A percentile compares a stretch with the other conserved stretches of the same genome.
phyloP scores from a whole-genome alignment of 2,888 invertebrate genomes.

The Xiphydria camelus region DNA sequence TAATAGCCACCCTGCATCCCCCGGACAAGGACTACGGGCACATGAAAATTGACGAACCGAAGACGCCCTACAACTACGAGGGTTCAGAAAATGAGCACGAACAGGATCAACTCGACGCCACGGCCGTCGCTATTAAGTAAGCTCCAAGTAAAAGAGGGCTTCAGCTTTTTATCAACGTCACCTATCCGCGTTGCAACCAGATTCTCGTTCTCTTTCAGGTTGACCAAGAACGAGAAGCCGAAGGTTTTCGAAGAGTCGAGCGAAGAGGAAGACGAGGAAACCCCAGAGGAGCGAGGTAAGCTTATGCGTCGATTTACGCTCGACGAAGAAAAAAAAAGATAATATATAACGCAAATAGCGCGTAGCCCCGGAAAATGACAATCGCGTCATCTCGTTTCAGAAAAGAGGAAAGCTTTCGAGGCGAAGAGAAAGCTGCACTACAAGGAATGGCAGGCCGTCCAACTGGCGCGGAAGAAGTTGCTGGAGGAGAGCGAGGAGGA shows the following conservation, averaged over 20 bases:
- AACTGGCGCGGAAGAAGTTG: conserved; percentile 87
- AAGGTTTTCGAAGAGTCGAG: conserved; percentile 57
- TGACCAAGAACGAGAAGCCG: conserved; percentile 57
- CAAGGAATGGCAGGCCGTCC: conserved; percentile 95
- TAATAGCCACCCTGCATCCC: conserved; percentile 96
- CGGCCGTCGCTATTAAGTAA: conserved; percentile 77
- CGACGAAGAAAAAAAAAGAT: too few species aligned
- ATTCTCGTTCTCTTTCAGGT: conserved; percentile 40
- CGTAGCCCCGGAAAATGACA: not conserved
- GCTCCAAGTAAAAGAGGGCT: conserved; percentile 14
- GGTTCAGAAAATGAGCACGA: conserved; percentile 64
- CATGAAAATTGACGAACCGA: conserved; percentile 98
- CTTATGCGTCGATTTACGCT: not conserved
- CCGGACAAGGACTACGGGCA: conserved; percentile 98
- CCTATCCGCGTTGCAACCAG: not conserved
- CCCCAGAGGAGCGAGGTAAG: conserved; percentile 60
- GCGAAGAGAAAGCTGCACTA: conserved; percentile 95
- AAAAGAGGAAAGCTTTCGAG: conserved; percentile 80
- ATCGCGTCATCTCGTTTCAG: conserved; percentile 56
- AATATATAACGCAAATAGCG: too few species aligned
- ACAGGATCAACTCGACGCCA: conserved; percentile 67
- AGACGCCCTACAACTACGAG: conserved; percentile 83
- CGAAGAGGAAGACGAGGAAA: conserved; percentile 56
- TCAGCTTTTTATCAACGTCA: not conserved
- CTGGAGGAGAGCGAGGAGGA: conserved; percentile 89